Base-by-base conservation (phyloP, 2,113 vertebrate genomes). In the Phoxinus phoxinus region DNA sequence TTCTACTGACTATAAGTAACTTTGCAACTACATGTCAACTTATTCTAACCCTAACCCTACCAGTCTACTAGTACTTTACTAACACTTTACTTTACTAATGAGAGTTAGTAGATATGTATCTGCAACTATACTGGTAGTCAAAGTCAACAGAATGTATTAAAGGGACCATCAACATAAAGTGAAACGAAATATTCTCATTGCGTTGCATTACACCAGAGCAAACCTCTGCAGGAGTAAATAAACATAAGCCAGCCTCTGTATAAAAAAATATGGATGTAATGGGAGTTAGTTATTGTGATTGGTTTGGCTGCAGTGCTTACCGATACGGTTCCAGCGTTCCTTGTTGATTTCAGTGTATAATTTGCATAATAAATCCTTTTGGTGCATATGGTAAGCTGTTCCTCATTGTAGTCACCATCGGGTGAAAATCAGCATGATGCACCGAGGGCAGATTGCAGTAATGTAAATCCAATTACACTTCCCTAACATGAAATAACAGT, bases 301-400 rank as follows among this genome's bases (percentile, higher is more conserved):
- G 19, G 81, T 71, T 71, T 71, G 65, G 21, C 81, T 83, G 30
- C 32, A 25, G 30, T n/a, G 46, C 11, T 72, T 41, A 58, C 65
- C 67, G 23, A 72, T 83, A 83, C 35, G 51, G 30, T 85, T 51
- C 61, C 59, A 69, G 25, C 3, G 9, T 46, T 84, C 21, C 71
- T 84, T 74, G 67, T 84, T 94, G 92, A 93, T 92, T 92, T 75
- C 46, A 69, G 53, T 79, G 12, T 90, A 90, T 93, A 92, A 93
- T 94, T 93, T 93, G 90, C 93, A 93, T 93, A 92, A 93, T 92
- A 92, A 93, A 94, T 93, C 91, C 91, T 90, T 89, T 81, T 91
- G 87, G 86, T 81, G 84, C 88, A 87, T 91, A 86, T 89, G 89
- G 90, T 83, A 67, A 90, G 86, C 86, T 89, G 89, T 89, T 93